These are phyloP conservation scores for Trisateles emortualis DNA, from an alignment of 2,888 invertebrate species.

Conservation along the genomic window DNA sequence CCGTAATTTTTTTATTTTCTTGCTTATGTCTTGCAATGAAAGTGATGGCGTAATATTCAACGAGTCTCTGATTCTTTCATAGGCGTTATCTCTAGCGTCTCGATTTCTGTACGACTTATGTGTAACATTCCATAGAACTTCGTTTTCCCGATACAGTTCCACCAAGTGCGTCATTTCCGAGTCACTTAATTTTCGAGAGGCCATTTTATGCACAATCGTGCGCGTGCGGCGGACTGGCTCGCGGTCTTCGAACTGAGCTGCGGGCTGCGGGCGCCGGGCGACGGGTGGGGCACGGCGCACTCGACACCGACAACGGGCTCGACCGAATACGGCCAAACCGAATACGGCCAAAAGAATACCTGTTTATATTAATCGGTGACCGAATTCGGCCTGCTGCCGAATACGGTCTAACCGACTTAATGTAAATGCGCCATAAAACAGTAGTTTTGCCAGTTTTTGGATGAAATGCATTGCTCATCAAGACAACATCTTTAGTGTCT, in stretches of 20 bases:
- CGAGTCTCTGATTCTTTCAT: conserved; percentile 25
- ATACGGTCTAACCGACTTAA: no score
- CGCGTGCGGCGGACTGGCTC: conserved; percentile 22
- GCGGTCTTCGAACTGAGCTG: conserved; percentile 19
- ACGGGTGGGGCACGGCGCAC: conserved; percentile 13
- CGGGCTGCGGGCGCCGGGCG: conserved; percentile 15
- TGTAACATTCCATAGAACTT: conserved; percentile 25
- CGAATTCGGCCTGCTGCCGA: no score
- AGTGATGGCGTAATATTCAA: conserved; percentile 26
- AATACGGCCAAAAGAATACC: no score
- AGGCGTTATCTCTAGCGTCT: conserved; percentile 25
- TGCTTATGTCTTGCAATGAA: conserved; percentile 23
- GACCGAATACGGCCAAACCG: conserved; percentile 16
- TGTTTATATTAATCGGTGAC: conserved; percentile 24
- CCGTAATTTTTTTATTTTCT: conserved; percentile 21
- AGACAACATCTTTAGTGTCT: conserved; percentile 42
- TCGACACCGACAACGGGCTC: conserved; percentile 9
- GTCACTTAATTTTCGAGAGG: conserved; percentile 21
- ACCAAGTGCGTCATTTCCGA: conserved; percentile 24
- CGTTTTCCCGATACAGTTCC: conserved; percentile 25
- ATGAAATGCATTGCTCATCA: conserved; percentile 47
- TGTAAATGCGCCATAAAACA: conserved; percentile 14
- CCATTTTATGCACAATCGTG: conserved; percentile 24
- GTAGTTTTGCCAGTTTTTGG: conserved; percentile 33
- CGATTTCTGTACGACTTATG: conserved; percentile 22